Conservation (phyloP, 2,888 invertebrate species). For the Xanthorhoe designata region DNA sequence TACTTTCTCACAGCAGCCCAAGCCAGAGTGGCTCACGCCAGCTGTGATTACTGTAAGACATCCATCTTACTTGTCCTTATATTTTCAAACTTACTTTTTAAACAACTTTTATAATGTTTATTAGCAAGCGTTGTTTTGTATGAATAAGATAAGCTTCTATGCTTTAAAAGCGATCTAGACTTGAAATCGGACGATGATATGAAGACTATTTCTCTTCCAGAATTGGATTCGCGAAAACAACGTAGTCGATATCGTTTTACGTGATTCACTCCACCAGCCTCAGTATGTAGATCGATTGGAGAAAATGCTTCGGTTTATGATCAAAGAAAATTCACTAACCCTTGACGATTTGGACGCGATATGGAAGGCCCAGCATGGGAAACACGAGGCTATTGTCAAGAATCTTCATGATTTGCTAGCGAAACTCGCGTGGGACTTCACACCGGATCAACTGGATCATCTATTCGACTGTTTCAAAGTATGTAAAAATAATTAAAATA, state of each 20-base stretch:
- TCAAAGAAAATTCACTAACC: constrained; percentile 96
- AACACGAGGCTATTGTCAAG: constrained; percentile 99
- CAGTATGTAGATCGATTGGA: constrained; percentile 99
- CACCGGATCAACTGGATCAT: constrained; percentile 98
- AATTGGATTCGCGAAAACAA: constrained; percentile 98
- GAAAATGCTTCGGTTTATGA: constrained; percentile 98
- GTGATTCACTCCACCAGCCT: constrained; percentile 98
- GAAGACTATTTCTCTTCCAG: constrained; percentile 72
- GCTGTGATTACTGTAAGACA: constrained; percentile 95
- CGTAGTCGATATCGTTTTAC: constrained; percentile 96
- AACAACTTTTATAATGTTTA: background rate
- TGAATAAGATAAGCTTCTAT: too few species aligned
- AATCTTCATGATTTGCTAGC: constrained; percentile 98
- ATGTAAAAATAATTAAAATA: constrained; percentile 8
- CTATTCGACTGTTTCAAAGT: constrained; percentile 98
- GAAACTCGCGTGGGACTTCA: constrained; percentile 99
- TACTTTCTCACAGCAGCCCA: constrained; percentile 95
- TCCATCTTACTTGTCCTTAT: background rate
- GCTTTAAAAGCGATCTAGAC: background rate
- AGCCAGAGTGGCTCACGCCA: constrained; percentile 96
- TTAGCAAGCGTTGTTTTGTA: background rate
- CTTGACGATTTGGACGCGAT: constrained; percentile 97
- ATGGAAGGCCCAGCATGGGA: constrained; percentile 98
- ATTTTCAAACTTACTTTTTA: too few species aligned
- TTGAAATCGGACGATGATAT: background rate